Conservation (phyloP, 2,113 vertebrate genomes). For the Ivindomyrus marchei region DNA sequence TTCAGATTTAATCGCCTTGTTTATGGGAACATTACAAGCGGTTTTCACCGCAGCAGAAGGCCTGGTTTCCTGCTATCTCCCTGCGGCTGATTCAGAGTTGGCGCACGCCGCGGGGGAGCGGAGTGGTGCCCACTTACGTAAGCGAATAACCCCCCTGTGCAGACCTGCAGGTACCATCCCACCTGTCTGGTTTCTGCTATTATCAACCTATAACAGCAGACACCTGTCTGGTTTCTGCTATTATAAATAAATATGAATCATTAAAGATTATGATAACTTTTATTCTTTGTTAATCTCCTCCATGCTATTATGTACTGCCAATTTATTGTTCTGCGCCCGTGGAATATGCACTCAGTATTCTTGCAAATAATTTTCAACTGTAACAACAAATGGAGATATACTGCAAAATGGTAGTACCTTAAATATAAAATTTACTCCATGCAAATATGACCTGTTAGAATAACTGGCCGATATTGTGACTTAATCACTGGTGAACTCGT, state of each 20-base stretch:
- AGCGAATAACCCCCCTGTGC: not conserved
- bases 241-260: not conserved
- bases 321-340: not conserved
- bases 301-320: not conserved
- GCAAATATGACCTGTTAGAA: not conserved
- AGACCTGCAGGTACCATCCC: not conserved
- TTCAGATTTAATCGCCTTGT: conserved; percentile 4
- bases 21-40: conserved; percentile 1
- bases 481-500: not conserved
- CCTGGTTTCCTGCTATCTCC: not conserved
- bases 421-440: not conserved
- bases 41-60: not conserved
- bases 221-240: not conserved
- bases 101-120: not conserved
- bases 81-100: not conserved
- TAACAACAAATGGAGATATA: not conserved
- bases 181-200: not conserved
- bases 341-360: not conserved
- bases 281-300: not conserved
- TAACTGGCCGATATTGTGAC: not conserved
- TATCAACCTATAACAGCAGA: not conserved
- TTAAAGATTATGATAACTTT: not conserved
- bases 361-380: not conserved
- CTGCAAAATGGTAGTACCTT: not conserved
- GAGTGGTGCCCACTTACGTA: not conserved